These are phyloP conservation scores for Schizothorax lantsangensis DNA, from an alignment of 2,797 vertebrate genomes.

Conservation along the genomic window DNA sequence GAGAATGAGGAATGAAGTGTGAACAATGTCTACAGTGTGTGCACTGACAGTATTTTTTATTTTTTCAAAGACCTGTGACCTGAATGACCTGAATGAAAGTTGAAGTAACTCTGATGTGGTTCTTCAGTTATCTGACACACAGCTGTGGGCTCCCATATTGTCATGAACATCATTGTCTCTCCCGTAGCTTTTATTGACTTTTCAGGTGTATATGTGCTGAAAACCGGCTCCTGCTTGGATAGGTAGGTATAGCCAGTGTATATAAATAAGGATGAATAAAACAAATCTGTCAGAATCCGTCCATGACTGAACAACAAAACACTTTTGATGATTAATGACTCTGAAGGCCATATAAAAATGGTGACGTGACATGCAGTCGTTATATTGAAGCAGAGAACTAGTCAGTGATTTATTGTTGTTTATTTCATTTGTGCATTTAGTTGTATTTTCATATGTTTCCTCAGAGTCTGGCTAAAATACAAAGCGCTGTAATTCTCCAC, in stretches of 20 bases:
- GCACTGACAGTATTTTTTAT: neutral
- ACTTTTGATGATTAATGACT: neutral
- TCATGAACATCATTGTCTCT: neutral
- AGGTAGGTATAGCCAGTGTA: neutral
- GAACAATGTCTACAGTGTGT: neutral
- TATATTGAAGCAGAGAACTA: constrained; percentile 4
- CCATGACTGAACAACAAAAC: neutral
- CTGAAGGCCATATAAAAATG: neutral
- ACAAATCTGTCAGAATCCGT: neutral
- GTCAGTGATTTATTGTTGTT: constrained; percentile 4
- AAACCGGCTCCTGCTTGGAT: neutral
- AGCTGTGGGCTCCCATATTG: neutral
- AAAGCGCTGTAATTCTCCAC: constrained; percentile 1
- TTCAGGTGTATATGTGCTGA: neutral
- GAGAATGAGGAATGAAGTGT: constrained; percentile 12
- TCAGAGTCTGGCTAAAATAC: constrained; percentile 3
- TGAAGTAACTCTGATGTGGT: neutral
- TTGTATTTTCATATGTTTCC: neutral
- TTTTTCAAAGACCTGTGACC: neutral
- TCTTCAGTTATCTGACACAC: neutral
- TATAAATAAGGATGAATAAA: neutral
- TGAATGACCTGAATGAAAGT: neutral
- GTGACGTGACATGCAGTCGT: neutral
- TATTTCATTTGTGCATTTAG: neutral
- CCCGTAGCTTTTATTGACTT: neutral